Base-by-base conservation (phyloP, 2,113 vertebrate genomes). In the Ranitomeya imitator region DNA sequence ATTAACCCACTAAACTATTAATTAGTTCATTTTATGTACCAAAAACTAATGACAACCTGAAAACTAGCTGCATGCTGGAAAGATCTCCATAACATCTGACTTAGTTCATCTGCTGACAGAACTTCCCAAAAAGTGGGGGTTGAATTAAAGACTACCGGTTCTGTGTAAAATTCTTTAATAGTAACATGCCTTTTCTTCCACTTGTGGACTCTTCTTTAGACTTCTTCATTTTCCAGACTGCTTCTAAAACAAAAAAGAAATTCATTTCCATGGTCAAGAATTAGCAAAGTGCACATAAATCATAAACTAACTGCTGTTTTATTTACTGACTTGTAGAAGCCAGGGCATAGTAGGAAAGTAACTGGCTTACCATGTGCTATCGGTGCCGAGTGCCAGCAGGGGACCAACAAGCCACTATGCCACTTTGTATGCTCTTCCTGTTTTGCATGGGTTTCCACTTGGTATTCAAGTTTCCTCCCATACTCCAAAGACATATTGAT, bases 21-120 rank as follows among this genome's bases (percentile, higher is more conserved):
- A 59, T 61, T 45, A 74, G 15, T 37, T 16, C 51, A 37, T 21
- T 59, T 23, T 13, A 19, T 60, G 71, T 79, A 31, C 37, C 73
- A 23, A 52, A 15, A 78, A 65, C 71, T 59, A 59, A 73, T 16
- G 54, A 74, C 45, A 73, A 74, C 12, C 16, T 19, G 54, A 82
- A 87, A 51, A 21, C 11, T 54, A 81, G 51, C 63, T 52, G n/a
- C 26, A 26, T 54, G 52, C 67, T 45, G 67, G 15, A 60, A 79
- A 87, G 54, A 80, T 79, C 37, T 37, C 37, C 19, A 14, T 45
- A 51, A 67, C 60, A 83, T 65, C 45, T 67, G 61, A 67, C 13
- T 51, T 83, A 21, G 45, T 83, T 83, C 19, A 83, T 83, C 63
- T 65, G 80, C 37, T 67, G 26, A 83, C 60, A 67, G 61, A 15